Base-by-base conservation (phyloP, 1,140 invertebrate species). In the Rhyacophila brunnea region DNA sequence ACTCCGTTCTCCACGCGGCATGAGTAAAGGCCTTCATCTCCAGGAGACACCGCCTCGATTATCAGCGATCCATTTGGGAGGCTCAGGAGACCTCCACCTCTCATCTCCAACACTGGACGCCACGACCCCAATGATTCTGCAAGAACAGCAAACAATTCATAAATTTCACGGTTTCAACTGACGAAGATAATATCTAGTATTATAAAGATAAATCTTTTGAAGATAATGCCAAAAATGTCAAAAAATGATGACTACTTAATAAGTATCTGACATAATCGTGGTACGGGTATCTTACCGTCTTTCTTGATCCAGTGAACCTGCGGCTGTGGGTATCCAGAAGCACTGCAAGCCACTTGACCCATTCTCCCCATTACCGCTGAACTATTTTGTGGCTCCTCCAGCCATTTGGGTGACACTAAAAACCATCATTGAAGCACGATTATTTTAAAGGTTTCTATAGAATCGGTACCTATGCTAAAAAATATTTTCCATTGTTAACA, bases 1-100 rank as follows among this genome's bases (percentile, higher is more conserved):
- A 95, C 91, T 13, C 87, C 88, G 69, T 95, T 95, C 57, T 87
- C 88, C 0, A 92, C 89, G 43, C 91, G 85, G 68, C 93, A 95
- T 36, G 93, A 84, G 72, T 95, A 95, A 66, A 88, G 82, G 0
- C 92, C 92, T 68, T 90, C 88, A 66, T 91, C 88, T 56, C 83
- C 80, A n/a, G 87, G 80, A 17, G 85, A 81, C 1, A 86, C 87
- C 9, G 83, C 80, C 32, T 85, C 83, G 6, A 88, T 86, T 60
- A 86, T 78, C 1, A 90, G 70, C 5, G 86, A 86, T 9, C 87
- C 87, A 69, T 89, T 89, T 2, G 79, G 76, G 36, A 85, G 71
- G 58, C 75, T 77, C 0, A 83, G 74, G 28, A 79, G 80, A 4
- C 83, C 79, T 58, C 83, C 79, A 14, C 82, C 83, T 62, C 83